Base-by-base conservation (phyloP, 1,140 invertebrate species). In the Achatina immaculata region DNA sequence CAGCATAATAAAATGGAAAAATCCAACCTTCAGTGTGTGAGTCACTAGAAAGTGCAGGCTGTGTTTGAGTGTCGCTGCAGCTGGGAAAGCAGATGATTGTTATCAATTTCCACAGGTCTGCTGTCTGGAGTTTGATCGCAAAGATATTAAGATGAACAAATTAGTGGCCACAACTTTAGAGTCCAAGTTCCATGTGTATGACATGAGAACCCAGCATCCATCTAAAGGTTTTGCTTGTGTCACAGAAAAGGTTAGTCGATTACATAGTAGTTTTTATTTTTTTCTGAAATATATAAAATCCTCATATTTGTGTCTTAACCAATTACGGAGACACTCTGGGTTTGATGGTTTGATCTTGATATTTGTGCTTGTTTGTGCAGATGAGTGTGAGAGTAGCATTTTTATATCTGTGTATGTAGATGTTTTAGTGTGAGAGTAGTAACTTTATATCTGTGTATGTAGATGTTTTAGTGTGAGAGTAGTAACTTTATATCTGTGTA, bases 71-170 rank as follows among this genome's bases (percentile, higher is more conserved):
- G n/a, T n/a, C n/a, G n/a, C n/a, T n/a, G n/a, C n/a, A n/a, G n/a
- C n/a, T n/a, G n/a, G n/a, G n/a, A n/a, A n/a, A n/a, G n/a, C n/a
- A n/a, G n/a, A n/a, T n/a, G n/a, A n/a, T n/a, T n/a, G n/a, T n/a
- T n/a, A n/a, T n/a, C n/a, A n/a, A n/a, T 24, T 11, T 34, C 40
- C 4, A 9, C 85, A 95, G 95, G 94, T 98, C 11, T 98, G 97
- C 87, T 93, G 93, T 75, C 68, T 97, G 21, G 96, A 99, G 91
- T 99, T 99, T 92, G 97, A 99, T 91, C 92, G 97, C 40, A 96
- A 95, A 89, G 96, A 98, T 89, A 98, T 98, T 85, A 92, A 94
- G 80, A 98, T 98, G 96, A 99, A 99, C 88, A 99, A 99, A 92
- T 89, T 99, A 73, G 95, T 96, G 1, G 96, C 94, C 0, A 97